Conservation (phyloP, 2,113 vertebrate genomes). For the Halichoeres trimaculatus region DNA sequence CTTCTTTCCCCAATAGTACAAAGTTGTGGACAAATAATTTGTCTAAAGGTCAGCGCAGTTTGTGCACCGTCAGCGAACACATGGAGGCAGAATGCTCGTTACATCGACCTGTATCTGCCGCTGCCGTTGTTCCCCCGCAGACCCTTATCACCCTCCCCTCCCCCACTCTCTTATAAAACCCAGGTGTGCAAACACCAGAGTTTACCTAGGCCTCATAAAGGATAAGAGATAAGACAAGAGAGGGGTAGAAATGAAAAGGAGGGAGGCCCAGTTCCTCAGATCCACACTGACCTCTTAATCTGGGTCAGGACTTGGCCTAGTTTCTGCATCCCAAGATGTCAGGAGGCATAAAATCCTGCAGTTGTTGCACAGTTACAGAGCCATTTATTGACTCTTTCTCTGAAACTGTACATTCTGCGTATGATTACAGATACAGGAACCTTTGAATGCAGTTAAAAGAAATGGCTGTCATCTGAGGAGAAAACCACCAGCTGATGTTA, state of each 20-base stretch:
- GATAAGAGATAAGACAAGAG: constrained; percentile 68
- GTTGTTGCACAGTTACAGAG: background rate
- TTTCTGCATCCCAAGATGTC: constrained; percentile 24
- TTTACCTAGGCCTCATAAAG: constrained; percentile 69
- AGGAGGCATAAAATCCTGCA: constrained; percentile 6
- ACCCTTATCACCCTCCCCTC: constrained; percentile 53
- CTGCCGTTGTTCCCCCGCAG: constrained; percentile 43
- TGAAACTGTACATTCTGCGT: background rate
- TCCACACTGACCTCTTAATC: constrained; percentile 36
- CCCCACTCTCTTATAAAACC: constrained; percentile 64
- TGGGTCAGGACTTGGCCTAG: constrained; percentile 23
- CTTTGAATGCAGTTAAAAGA: background rate
- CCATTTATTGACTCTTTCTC: constrained; percentile 3
- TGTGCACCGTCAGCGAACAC: constrained; percentile 72
- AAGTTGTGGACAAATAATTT: constrained; percentile 33
- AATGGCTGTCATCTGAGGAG: background rate
- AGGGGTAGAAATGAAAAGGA: constrained; percentile 41
- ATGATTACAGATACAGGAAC: background rate
- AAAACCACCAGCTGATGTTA: background rate
- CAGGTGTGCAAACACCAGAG: constrained; percentile 81
- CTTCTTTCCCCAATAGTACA: constrained; percentile 30
- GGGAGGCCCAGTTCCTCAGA: constrained; percentile 23
- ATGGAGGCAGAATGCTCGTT: constrained; percentile 26
- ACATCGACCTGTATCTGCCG: constrained; percentile 51
- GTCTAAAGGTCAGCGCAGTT: constrained; percentile 47